Evolutionary conservation across 2,797 vertebrate genomes (phyloP).

Genomic region (Hylomyscus alleni): DNA sequence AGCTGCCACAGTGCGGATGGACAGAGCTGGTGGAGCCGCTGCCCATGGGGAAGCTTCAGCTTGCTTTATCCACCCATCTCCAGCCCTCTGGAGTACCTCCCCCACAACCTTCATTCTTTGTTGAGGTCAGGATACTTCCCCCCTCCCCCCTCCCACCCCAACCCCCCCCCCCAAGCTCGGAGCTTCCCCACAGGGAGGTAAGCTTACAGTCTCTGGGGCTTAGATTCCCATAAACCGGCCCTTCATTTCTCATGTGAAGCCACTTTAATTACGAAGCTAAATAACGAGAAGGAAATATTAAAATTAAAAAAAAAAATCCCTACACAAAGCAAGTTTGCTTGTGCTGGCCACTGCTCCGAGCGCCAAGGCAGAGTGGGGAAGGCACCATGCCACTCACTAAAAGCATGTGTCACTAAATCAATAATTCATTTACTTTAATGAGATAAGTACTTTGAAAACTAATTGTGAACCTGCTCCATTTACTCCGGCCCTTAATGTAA

Average conservation of each 20-base stretch:
- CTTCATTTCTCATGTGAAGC: slow-evolving; percentile 69
- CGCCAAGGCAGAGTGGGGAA: slow-evolving; percentile 91
- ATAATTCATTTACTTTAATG: slow-evolving; percentile 99
- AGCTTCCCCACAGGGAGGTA: neutral
- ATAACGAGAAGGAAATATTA: slow-evolving; percentile 77
- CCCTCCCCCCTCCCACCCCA: accelerated
- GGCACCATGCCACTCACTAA: slow-evolving; percentile 93
- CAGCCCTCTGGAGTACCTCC: neutral
- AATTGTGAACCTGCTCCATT: slow-evolving; percentile 96
- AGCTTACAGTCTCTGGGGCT: slow-evolving; percentile 32
- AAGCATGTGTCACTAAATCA: slow-evolving; percentile 98
- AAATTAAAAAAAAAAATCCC: slow-evolving; percentile 71
- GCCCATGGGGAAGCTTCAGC: accelerated
- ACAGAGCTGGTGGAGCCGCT: neutral
- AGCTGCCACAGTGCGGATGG: accelerated
- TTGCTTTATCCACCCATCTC: accelerated
- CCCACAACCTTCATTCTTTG: neutral
- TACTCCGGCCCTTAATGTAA: slow-evolving; percentile 93
- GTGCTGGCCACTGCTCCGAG: slow-evolving; percentile 79
- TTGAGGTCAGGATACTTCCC: accelerated
- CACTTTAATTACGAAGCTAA: slow-evolving; percentile 53
- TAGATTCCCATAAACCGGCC: slow-evolving; percentile 76
- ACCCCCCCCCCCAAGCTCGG: neutral
- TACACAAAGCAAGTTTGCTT: slow-evolving; percentile 71
- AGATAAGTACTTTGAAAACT: slow-evolving; percentile 98